Evolutionary conservation across 2,113 vertebrate genomes (phyloP).

Genomic region (Alexandromys fortis): DNA sequence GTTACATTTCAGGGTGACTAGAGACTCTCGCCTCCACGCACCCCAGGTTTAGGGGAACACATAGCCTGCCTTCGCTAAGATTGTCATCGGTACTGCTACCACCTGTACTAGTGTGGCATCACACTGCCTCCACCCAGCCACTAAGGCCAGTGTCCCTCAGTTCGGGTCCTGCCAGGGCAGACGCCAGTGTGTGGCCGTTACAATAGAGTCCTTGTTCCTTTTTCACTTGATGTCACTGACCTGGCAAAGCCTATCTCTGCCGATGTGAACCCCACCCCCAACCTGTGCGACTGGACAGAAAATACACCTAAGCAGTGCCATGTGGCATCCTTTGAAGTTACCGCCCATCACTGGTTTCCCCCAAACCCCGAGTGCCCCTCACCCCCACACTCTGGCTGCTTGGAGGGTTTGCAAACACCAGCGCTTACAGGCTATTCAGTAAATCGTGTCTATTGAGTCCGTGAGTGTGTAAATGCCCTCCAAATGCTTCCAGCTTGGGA

Average conservation of each 20-base stretch:
- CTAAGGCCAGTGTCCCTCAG: neutral
- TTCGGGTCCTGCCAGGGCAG: neutral
- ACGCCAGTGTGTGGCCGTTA: neutral
- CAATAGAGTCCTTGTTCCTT: neutral
- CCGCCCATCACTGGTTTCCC: neutral
- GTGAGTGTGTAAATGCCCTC: neutral
- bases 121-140: rapidly evolving
- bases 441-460: neutral
- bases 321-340: neutral
- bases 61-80: neutral
- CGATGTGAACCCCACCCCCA: neutral
- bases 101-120: rapidly evolving
- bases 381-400: neutral
- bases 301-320: neutral
- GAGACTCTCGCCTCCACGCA: neutral
- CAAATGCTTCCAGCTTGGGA: neutral
- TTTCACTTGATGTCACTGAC: neutral
- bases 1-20: neutral
- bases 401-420: neutral
- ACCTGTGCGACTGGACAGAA: neutral
- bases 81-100: neutral
- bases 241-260: neutral
- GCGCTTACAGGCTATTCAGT: neutral
- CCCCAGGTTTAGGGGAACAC: neutral
- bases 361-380: neutral